Evolutionary conservation across 1,140 invertebrate species (phyloP).

Genomic region (Drosophila lowei): DNA sequence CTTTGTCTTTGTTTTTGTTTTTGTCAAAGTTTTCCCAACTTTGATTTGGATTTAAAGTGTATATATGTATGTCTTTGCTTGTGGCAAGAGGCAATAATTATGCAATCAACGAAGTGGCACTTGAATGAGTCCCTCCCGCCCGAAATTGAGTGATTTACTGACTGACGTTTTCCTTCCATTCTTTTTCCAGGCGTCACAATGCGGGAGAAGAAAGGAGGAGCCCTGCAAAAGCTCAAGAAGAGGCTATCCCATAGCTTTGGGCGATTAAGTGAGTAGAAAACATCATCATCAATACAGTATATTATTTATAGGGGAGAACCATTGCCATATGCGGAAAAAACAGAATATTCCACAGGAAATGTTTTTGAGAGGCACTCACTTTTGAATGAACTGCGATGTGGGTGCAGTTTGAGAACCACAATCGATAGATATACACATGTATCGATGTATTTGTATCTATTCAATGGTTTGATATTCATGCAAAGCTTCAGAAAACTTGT

Average conservation of each 20-base stretch:
- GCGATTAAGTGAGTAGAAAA: conserved; percentile 91
- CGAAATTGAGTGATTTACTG: conserved; percentile 39
- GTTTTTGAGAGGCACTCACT: no score
- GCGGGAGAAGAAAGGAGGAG: conserved; percentile 94
- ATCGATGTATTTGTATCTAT: no score
- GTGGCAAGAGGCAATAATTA: conserved; percentile 30
- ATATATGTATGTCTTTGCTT: conserved; percentile 20
- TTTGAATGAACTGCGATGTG: no score
- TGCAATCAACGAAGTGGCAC: conserved; percentile 46
- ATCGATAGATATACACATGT: background rate
- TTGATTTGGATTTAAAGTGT: no score
- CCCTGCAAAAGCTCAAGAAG: conserved; percentile 95
- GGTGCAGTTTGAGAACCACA: background rate
- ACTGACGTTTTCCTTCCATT: conserved; percentile 11
- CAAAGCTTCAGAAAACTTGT: no score
- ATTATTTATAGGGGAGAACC: no score
- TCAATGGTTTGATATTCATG: no score
- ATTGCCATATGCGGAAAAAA: background rate
- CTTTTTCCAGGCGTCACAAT: conserved; percentile 90
- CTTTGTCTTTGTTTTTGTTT: conserved; percentile 25
- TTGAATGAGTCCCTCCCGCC: conserved; percentile 22
- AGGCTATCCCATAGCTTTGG: conserved; percentile 95
- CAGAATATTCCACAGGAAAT: no score
- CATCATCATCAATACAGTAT: background rate
- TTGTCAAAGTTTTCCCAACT: conserved; percentile 28